Evolutionary conservation across 2,797 vertebrate genomes (phyloP), one percentile per base, ranked within the genome.

Genomic region (Cryptoblepharus egeriae): DNA sequence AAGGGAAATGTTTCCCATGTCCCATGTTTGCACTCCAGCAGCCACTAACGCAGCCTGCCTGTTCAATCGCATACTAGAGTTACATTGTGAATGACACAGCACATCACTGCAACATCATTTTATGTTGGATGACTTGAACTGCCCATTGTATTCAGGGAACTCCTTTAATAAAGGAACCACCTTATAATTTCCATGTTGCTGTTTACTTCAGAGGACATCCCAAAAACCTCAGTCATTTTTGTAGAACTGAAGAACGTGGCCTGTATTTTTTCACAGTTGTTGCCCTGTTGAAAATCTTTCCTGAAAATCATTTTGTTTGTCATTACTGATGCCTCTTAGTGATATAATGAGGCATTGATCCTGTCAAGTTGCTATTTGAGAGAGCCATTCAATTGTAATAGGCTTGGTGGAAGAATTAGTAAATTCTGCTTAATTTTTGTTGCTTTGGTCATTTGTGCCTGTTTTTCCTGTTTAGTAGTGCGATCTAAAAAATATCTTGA

Each of bases 301-400:
- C 69, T 60, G 73, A 60, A 28, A 60, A 60, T 20, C 73, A n/a
- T 35, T 75, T 15, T 39, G 16, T 60, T 75, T 26, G 15, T 30
- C 32, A 75, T 15, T 75, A 39, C 12, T 39, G 37, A 13, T 60
- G 2, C 30, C 52, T 37, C 72, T 60, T 60, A 60, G 55, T 75
- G 72, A 24, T 75, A 58, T 60, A 75, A 75, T 58, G 24, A 60
- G 55, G 24, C 72, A 75, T 75, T 60, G 72, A 75, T 75, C 58
- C 72, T 16, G 6, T 24, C 72, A 60, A 37, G 35, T 24, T 35
- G 30, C 52, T 55, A 39, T 60, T 75, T 60, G 35, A 58, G 72
- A 60, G 35, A 58, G 37, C 13, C 57, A 60, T 26, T 75, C 57
- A n/a, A 10, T 42, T 61, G 37, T 42, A 75, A 75, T 75, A 20